Evolutionary conservation across 2,797 vertebrate genomes (phyloP), one percentile per base, ranked within the genome.

Genomic region (Decapterus maruadsi): DNA sequence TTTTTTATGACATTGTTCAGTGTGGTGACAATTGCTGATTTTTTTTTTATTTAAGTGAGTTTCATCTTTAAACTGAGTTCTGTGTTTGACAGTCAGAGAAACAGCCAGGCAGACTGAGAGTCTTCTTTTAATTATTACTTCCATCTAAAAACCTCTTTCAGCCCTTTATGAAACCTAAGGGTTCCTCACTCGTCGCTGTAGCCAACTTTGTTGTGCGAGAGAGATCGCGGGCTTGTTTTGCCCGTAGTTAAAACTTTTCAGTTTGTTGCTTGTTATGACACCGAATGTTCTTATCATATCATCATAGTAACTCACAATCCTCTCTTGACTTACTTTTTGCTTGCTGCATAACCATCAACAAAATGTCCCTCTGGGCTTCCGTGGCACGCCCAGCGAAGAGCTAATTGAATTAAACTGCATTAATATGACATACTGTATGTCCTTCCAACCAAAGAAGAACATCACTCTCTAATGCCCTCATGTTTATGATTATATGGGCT

Each of bases 371-470:
- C 34, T 89, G 85, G 86, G 87, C 75, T 57, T 67, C 71, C 17
- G 26, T 64, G 78, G 78, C 89, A 75, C 73, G 51, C 84, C 83
- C 84, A 72, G 86, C 72, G 57, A 71, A 83, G 82, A 75, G 61
- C 86, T 88, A 87, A 91, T 90, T 92, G 83, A 93, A 89, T 94
- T 90, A 92, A 94, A 93, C 88, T 85, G 87, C 78, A 91, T 88
- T 82, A 89, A 88, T 91, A 79, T 85, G 84, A 81, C 84, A 83
- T 68, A 88, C 75, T 75, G 69, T 76, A 82, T 67, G 70, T 88
- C 85, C 87, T 86, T 82, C 74, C 66, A 84, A 86, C 60, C 78
- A 56, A 46, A 78, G 83, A 60, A 17, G 72, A 91, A 69, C 81
- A 81, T 77, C 67, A 2, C 77, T 90, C 86, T 86, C 85, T 77